A percentile compares a stretch with the other conserved stretches of the same genome.
Evolutionary conservation across 2,888 invertebrate species (phyloP).

Genomic region (Orthosia incerta): DNA sequence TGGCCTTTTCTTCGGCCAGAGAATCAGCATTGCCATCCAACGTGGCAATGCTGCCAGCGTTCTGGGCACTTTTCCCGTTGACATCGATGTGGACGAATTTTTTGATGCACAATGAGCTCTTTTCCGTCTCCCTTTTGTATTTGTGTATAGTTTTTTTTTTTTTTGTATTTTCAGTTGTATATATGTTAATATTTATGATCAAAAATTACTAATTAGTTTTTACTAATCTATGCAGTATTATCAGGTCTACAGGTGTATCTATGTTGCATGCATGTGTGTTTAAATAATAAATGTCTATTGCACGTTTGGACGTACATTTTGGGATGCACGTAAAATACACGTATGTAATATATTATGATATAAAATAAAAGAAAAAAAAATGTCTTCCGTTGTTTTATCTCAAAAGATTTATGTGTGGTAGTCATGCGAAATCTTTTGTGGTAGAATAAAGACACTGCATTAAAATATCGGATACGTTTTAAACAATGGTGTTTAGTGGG

Average conservation of each 20-base stretch:
- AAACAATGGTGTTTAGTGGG: too few species aligned
- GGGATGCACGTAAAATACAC: slow-evolving; percentile 28
- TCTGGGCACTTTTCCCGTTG: too few species aligned
- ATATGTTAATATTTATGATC: too few species aligned
- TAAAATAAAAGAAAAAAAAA: slow-evolving; percentile 39
- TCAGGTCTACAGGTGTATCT: not conserved
- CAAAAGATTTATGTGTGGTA: not conserved
- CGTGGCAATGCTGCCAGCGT: too few species aligned
- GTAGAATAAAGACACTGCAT: not conserved
- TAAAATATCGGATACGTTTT: too few species aligned
- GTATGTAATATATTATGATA: slow-evolving; percentile 5
- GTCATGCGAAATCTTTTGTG: not conserved
- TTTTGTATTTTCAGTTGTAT: too few species aligned
- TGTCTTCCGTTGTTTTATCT: slow-evolving; percentile 40
- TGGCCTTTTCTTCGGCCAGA: too few species aligned
- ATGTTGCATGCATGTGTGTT: slow-evolving; percentile 29
- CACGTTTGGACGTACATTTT: slow-evolving; percentile 43
- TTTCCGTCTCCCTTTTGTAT: too few species aligned
- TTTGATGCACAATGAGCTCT: too few species aligned
- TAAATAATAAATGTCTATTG: slow-evolving; percentile 32
- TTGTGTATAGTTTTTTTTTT: too few species aligned
- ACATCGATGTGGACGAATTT: too few species aligned
- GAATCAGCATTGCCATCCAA: too few species aligned
- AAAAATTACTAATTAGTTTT: not conserved
- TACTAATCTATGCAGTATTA: not conserved